Evolutionary conservation across 2,113 vertebrate species (phyloP).

Genomic region (Bujurquina vittata): DNA sequence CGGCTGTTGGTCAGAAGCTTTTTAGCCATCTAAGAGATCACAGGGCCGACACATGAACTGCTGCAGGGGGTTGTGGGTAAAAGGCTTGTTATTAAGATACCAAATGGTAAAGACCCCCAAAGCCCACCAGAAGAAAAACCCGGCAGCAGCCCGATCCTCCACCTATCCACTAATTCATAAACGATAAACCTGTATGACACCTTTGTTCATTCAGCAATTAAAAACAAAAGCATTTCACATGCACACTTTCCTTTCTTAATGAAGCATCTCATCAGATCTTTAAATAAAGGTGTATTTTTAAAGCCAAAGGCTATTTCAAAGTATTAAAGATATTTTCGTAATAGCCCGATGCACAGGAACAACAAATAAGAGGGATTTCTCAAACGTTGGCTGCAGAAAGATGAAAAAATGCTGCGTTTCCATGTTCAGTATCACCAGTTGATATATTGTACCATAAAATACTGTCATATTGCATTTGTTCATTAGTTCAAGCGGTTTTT

Average conservation of each 20-base stretch:
- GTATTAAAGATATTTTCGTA: not conserved
- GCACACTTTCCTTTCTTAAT: not conserved
- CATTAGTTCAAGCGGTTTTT: too few relatives aligned
- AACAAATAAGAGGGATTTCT: not conserved
- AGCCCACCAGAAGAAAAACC: not conserved
- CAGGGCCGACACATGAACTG: not conserved
- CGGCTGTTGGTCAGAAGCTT: not conserved
- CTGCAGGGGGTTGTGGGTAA: too few relatives aligned
- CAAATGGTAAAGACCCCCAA: not conserved
- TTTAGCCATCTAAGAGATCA: not conserved
- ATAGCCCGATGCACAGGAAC: fast-evolving
- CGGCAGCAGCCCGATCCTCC: not conserved
- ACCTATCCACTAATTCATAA: fast-evolving
- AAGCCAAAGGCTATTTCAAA: not conserved
- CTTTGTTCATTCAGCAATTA: not conserved
- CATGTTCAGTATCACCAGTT: not conserved
- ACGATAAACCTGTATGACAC: not conserved
- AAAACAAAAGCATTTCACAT: not conserved
- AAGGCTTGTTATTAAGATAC: not conserved
- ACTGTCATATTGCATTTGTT: fast-evolving
- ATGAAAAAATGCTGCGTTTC: not conserved
- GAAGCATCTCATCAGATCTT: not conserved
- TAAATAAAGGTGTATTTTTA: not conserved
- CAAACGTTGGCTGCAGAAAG: not conserved
- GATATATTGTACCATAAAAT: not conserved